phyloP scores from a whole-genome alignment of 2,113 vertebrate species.

The Cebus imitator region DNA sequence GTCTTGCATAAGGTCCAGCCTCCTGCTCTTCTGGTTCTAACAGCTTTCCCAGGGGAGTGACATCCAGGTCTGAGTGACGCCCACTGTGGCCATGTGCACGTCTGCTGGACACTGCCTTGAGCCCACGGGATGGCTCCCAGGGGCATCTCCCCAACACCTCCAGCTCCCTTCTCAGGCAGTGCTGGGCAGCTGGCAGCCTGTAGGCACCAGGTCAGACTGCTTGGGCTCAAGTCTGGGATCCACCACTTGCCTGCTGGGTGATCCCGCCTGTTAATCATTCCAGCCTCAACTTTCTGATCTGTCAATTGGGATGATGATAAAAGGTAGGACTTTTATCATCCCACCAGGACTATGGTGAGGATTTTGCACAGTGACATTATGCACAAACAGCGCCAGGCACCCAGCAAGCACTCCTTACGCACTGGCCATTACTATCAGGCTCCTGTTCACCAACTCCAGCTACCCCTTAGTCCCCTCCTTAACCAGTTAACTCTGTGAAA shows the following conservation, averaged over 20 bases:
- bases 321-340: not conserved
- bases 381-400: too few species aligned
- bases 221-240: not conserved
- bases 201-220: not conserved
- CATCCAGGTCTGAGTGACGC: not conserved
- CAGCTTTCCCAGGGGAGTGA: not conserved
- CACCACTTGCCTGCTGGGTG: not conserved
- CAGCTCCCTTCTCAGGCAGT: not conserved
- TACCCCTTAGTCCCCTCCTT: not conserved
- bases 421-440: accelerated
- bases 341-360: not conserved
- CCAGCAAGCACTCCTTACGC: too few species aligned
- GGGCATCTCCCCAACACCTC: too few species aligned
- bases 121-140: accelerated
- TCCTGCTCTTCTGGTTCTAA: not conserved
- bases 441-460: not conserved
- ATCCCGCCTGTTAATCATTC: not conserved
- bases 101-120: not conserved
- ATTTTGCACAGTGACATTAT: not conserved
- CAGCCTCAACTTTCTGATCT: not conserved
- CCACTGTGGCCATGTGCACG: not conserved
- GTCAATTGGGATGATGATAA: not conserved
- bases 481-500: not conserved
- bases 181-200: too few species aligned
- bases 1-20: not conserved